These are phyloP conservation scores for Drosophila multiciliata DNA, from an alignment of 2,888 invertebrate species.

Conservation along the genomic window DNA sequence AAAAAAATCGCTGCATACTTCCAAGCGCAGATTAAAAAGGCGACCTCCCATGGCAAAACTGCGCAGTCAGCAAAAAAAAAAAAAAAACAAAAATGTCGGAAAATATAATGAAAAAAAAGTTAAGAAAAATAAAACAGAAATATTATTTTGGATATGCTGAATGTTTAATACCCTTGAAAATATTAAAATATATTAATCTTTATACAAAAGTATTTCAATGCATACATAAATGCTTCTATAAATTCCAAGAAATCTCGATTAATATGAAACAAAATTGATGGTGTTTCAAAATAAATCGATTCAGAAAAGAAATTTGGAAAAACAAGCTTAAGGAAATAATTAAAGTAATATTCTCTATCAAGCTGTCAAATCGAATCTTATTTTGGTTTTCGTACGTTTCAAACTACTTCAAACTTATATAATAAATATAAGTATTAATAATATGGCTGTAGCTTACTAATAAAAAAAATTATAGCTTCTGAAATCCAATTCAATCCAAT, in stretches of 20 bases:
- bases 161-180: background rate
- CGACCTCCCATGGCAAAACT: slow-evolving; percentile 22
- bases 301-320: background rate
- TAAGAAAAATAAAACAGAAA: background rate
- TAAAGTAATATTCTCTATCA: background rate
- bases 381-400: too few species aligned
- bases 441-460: background rate
- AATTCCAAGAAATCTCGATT: background rate
- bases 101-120: slow-evolving; percentile 9
- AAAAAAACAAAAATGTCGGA: background rate
- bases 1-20: slow-evolving; percentile 45
- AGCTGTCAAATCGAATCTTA: background rate
- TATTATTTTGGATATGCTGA: background rate
- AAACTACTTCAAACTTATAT: too few species aligned
- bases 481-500: too few species aligned
- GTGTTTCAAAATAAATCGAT: background rate
- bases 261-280: background rate
- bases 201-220: background rate
- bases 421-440: background rate
- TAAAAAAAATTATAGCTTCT: too few species aligned
- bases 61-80: slow-evolving; percentile 19
- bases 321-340: background rate
- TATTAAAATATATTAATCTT: background rate
- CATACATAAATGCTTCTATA: background rate
- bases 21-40: slow-evolving; percentile 58